Base-by-base conservation (phyloP, 1,140 invertebrate genomes). In the Hypsibius dujardini region DNA sequence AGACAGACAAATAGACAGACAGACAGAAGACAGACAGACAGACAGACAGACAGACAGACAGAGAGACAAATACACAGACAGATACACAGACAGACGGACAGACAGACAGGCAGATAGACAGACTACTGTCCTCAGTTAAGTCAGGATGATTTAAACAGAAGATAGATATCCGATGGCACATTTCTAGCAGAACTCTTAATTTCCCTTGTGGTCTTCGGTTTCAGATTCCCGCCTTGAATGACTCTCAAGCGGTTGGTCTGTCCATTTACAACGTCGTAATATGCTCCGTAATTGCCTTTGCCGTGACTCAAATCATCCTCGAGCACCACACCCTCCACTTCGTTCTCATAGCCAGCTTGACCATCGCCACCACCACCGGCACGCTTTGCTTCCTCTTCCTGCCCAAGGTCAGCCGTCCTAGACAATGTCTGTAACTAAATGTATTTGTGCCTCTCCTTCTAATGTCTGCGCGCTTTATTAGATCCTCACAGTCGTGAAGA, bases 261-360 rank as follows among this genome's bases (percentile, higher is more conserved):
- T 91, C 88, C 74, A 90, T 95, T 1, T 94, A 95, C 78, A 90
- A 88, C 70, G 90, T 91, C 1, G 89, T 94, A 15, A 88, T 93
- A 72, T 90, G 88, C 46, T 89, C 88, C 62, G 84, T 86, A 2
- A 87, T 90, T 75, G 88, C 91, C 1, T 88, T 92, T 0, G 87
- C 89, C 0, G 80, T 91, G 71, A 90, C 89, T 2, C 90, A 89
- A 76, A 83, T 93, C 12, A 86, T 93, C 60, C 87, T 87, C 12
- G 88, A 92, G 75, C 82, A 88, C 47, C 88, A 89, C 0, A 90
- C 90, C 0, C 76, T 93, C 45, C 87, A 87, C 46, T 93, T 90
- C 76, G 84, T 90, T 60, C 86, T 88, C 42, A 89, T 90, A 72
- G 88, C 90, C 1, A 82, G 85, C 7, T 82, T 92, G 50, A 92